A percentile compares a stretch with the other conserved stretches of the same genome.
Evolutionary conservation across 1,140 invertebrate genomes (phyloP).

Genomic region (Aphaenogaster ashmeadi): DNA sequence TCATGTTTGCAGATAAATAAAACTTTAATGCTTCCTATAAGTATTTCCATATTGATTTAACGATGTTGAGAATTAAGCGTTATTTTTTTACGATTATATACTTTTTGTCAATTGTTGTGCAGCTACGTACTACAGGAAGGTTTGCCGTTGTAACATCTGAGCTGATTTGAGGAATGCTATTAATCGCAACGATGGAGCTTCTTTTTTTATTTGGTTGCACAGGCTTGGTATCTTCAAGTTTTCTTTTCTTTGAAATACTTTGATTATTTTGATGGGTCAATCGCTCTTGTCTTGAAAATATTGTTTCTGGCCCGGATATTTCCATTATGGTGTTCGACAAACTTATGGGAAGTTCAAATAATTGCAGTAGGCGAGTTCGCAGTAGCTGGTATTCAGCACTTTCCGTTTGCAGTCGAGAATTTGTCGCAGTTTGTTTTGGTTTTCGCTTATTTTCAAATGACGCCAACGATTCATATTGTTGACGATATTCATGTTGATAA

Average conservation of each 20-base stretch:
- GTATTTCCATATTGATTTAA: background rate
- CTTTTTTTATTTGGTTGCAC: background rate
- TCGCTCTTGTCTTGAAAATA: conserved; percentile 22
- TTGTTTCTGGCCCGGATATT: conserved; percentile 7
- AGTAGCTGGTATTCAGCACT: conserved; percentile 74
- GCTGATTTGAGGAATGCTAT: background rate
- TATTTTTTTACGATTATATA: background rate
- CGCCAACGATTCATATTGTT: background rate
- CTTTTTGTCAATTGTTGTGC: background rate
- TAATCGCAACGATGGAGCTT: background rate
- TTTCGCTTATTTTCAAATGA: background rate
- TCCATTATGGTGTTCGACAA: conserved; percentile 71
- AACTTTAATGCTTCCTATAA: conserved; percentile 30
- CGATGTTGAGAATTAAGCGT: background rate
- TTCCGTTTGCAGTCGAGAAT: conserved; percentile 8
- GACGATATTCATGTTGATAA: background rate
- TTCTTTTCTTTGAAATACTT: conserved; percentile 19
- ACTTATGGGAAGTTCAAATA: conserved; percentile 82
- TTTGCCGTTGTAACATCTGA: no score
- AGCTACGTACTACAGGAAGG: background rate
- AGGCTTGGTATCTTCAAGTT: background rate
- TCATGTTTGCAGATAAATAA: conserved; percentile 40
- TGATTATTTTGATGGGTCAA: background rate
- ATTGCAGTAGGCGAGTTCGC: conserved; percentile 78
- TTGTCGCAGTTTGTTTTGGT: background rate